Evolutionary conservation across 2,113 vertebrate genomes (phyloP).

Genomic region (Myotis brandtii): DNA sequence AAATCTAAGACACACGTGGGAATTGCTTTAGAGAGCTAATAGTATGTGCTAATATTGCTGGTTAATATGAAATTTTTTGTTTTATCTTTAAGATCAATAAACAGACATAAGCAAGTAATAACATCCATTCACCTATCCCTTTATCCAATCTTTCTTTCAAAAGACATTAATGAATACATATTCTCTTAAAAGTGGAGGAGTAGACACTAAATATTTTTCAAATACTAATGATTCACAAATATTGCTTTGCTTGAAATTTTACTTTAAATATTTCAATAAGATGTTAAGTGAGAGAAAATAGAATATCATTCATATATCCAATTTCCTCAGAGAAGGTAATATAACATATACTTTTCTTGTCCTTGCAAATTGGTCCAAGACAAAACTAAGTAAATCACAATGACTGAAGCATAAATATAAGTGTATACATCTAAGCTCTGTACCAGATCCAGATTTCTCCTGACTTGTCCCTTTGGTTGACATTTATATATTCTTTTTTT

Average conservation of each 20-base stretch:
- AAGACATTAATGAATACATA: not conserved
- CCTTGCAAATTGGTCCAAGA: not conserved
- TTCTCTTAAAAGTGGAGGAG: not conserved
- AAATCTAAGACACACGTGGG: not conserved
- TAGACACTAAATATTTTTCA: not conserved
- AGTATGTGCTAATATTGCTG: not conserved
- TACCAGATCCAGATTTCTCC: not conserved
- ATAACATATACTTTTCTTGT: not conserved
- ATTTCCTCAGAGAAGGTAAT: not conserved
- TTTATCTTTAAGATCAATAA: slow-evolving; percentile 34
- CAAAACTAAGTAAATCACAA: not conserved
- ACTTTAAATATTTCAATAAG: not conserved
- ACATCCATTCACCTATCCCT: not conserved
- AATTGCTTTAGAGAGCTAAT: not conserved
- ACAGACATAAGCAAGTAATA: not conserved
- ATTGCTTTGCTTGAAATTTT: slow-evolving; percentile 13
- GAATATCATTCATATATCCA: not conserved
- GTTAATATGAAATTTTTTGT: not conserved
- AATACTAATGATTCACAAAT: not conserved
- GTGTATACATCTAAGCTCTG: not conserved
- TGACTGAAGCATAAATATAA: not conserved
- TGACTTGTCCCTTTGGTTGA: not conserved
- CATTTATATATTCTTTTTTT: slow-evolving; percentile 7
- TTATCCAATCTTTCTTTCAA: not conserved
- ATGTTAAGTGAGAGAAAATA: not conserved